These are phyloP conservation scores for Varanus salvator DNA, from an alignment of 2,113 vertebrate species.

Conservation along the genomic window DNA sequence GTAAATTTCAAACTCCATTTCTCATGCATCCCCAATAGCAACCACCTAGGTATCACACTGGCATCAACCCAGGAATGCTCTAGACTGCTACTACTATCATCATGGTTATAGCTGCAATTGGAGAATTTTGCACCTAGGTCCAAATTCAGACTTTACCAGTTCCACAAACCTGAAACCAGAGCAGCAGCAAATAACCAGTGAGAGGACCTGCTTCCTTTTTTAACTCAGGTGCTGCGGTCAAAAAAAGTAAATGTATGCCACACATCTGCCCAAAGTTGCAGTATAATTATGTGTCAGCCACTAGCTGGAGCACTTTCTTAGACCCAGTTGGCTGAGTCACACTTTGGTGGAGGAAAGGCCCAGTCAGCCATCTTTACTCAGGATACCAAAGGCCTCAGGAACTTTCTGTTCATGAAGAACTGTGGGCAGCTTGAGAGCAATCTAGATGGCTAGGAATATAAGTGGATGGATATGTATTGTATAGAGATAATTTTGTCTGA, in stretches of 20 bases:
- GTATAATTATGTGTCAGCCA: background rate
- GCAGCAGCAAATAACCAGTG: background rate
- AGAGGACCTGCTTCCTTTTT: background rate
- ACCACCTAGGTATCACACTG: background rate
- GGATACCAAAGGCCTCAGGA: background rate
- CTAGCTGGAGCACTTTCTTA: background rate
- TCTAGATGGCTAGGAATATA: background rate
- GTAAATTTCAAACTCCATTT: no score
- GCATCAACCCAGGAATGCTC: background rate
- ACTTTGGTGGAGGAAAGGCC: background rate
- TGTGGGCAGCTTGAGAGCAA: no score
- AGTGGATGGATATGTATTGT: background rate
- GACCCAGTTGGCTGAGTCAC: background rate
- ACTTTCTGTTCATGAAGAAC: background rate
- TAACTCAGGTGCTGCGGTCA: background rate
- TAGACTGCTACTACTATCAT: background rate
- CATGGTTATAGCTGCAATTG: background rate
- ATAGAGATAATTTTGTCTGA: background rate
- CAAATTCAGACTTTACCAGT: background rate
- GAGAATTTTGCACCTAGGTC: no score
- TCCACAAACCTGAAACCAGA: background rate
- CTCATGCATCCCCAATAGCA: background rate
- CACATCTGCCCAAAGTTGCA: background rate
- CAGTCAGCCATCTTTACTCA: background rate
- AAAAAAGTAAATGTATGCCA: background rate